Evolutionary conservation across 2,797 vertebrate genomes (phyloP), one percentile per base, ranked within the genome.

Genomic region (Mastacembelus armatus): DNA sequence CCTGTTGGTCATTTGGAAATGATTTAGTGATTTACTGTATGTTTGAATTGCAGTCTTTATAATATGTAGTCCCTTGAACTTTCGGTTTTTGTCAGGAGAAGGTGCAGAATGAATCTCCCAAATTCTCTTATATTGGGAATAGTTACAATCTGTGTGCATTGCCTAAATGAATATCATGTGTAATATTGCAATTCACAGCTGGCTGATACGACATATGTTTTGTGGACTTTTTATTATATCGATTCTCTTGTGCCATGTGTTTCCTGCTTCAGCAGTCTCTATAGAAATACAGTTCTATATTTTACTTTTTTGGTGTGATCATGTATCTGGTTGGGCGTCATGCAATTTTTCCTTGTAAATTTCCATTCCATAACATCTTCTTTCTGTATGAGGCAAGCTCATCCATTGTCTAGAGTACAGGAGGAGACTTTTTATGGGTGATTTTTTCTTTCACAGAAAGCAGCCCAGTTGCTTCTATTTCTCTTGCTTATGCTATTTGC

Each of bases 401-500:
- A 42, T 4, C 33, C 42, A 55, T 12, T 6, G 29, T 29, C 44
- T 39, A 10, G 39, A 32, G 40, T 52, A n/a, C 56, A 21, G 43
- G 9, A 39, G 29, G 4, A 21, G 4, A 14, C 50, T 24, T 54
- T 45, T 50, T 45, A 29, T 76, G 55, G 36, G 50, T 52, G 9
- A 56, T 10, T 30, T 35, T 49, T 26, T 60, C 54, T 66, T 64
- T 48, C 42, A 57, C 55, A 49, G 49, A 19, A 39, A 68, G 21
- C 38, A 38, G 42, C 10, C 4, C 10, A 19, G 59, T 76, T 7
- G 16, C 62, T 55, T 57, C 39, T 32, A 54, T 27, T 22, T 16
- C 71, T 76, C 59, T 40, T 12, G 43, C 54, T 81, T 58, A 0
- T 63, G 52, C 60, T 36, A n/a, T 81, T 66, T 69, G 58, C 74